Base-by-base conservation (phyloP, 2,888 invertebrate species). In the Pelosia muscerda region DNA sequence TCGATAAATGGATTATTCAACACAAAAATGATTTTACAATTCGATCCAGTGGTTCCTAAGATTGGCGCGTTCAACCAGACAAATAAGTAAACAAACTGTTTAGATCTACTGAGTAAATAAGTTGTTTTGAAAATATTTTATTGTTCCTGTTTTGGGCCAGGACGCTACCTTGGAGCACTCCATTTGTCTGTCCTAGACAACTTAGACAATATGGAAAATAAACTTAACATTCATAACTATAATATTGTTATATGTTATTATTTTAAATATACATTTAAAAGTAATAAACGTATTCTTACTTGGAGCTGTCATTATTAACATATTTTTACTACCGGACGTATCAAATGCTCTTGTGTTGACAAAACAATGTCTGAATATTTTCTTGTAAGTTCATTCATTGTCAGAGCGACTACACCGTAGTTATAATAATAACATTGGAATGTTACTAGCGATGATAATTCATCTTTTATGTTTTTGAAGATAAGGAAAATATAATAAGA, bases 311-410 rank as follows among this genome's bases (percentile, higher is more conserved):
- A 42, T 42, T 19, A 6, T 19, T 42, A 11, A 15, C 19, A 42
- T 42, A 42, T 49, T 49, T 49, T n/a, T n/a, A 49, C n/a, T 19
- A n/a, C 49, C 49, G 49, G 49, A 49, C 49, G 49, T 49, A 49
- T 49, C 49, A 49, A 49, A 49, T 19, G 49, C 49, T 42, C 42
- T 42, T 19, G 42, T 49, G 19, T 49, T 49, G 49, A 3, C 49
- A 49, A 49, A 19, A 49, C n/a, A n/a, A 9, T 49, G 49, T n/a
- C 49, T 19, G 9, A 5, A 49, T n/a, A 49, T 49, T 49, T n/a
- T 49, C 19, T 8, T 49, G n/a, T 49, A n/a, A 49, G n/a, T 49
- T 49, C 49, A n/a, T 49, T n/a, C 49, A 49, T 49, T 49, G 49
- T n/a, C 42, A 49, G n/a, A 49, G n/a, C 8, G 0, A 49, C 49